phyloP scores from a whole-genome alignment of 2,888 invertebrate genomes.

The Meghimatium bilineatum region DNA sequence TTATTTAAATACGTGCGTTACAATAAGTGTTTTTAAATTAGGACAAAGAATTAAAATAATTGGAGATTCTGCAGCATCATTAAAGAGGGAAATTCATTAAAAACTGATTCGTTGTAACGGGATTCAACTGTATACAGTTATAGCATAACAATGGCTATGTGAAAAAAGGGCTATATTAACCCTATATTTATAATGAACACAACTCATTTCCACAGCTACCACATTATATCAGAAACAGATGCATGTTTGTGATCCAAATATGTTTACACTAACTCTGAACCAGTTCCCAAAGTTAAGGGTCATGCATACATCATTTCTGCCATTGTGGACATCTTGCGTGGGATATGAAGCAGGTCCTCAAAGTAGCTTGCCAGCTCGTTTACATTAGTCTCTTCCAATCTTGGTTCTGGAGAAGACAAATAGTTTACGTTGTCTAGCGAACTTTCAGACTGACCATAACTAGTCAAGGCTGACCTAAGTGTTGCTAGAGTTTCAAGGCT shows the following conservation, averaged over 20 bases:
- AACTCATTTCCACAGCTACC: too few species aligned
- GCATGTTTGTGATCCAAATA: background rate
- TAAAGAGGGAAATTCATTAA: too few species aligned
- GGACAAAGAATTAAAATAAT: too few species aligned
- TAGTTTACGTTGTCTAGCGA: background rate
- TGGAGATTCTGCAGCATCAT: too few species aligned
- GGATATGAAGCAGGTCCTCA: conserved; percentile 95
- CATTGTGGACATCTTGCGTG: conserved; percentile 98
- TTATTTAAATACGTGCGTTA: too few species aligned
- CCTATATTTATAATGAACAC: too few species aligned
- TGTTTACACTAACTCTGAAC: background rate
- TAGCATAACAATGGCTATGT: too few species aligned
- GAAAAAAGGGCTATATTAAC: too few species aligned
- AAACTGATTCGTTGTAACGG: too few species aligned
- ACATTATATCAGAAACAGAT: background rate
- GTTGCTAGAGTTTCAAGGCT: conserved; percentile 21
- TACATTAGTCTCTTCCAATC: conserved; percentile 83
- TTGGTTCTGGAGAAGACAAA: conserved; percentile 85
- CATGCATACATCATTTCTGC: conserved; percentile 98
- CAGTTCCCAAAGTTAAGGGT: conserved; percentile 4
- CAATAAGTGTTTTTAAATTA: too few species aligned
- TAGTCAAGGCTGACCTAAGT: background rate
- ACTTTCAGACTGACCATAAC: background rate
- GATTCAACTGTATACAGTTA: too few species aligned
- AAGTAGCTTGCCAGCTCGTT: conserved; percentile 97